These are phyloP conservation scores for Salvelinus alpinus DNA, from an alignment of 2,113 vertebrate genomes.

Conservation along the genomic window DNA sequence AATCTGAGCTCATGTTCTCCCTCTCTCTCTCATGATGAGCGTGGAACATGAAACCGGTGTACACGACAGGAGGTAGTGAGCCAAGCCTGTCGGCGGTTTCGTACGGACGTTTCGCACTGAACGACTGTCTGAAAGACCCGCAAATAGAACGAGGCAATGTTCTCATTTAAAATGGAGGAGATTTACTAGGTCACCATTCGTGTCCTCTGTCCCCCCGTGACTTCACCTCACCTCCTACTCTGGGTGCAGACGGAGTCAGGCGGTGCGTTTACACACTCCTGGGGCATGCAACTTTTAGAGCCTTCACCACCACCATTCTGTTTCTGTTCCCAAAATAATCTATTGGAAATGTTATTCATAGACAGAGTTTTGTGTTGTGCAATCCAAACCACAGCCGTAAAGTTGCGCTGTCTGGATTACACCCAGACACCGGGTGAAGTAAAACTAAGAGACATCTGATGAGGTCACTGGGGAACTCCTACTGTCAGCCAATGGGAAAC, in stretches of 20 bases:
- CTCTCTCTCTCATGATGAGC: background rate
- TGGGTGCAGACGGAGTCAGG: background rate
- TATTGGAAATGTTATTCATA: too few species aligned
- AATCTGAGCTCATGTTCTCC: background rate
- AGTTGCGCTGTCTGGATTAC: too few species aligned
- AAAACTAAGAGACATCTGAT: background rate
- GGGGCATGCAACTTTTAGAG: background rate
- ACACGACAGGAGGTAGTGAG: slow-evolving; percentile 1
- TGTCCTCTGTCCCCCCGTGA: background rate
- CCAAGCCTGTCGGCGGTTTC: background rate
- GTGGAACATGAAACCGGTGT: background rate
- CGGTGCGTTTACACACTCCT: background rate
- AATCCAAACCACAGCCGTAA: too few species aligned
- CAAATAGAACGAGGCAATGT: slow-evolving; percentile 7
- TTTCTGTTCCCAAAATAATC: too few species aligned
- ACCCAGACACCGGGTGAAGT: too few species aligned
- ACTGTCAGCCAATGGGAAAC: background rate
- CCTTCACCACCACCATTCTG: background rate
- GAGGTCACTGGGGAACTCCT: background rate
- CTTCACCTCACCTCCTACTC: slow-evolving; percentile 12
- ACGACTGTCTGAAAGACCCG: slow-evolving; percentile 21
- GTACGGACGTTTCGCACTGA: background rate
- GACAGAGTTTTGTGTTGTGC: too few species aligned
- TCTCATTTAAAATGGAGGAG: slow-evolving; percentile 26
- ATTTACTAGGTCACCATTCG: background rate